A percentile compares a stretch with the other conserved stretches of the same genome.
Evolutionary conservation across 1,140 invertebrate genomes (phyloP).

Genomic region (Drosophila parvula): DNA sequence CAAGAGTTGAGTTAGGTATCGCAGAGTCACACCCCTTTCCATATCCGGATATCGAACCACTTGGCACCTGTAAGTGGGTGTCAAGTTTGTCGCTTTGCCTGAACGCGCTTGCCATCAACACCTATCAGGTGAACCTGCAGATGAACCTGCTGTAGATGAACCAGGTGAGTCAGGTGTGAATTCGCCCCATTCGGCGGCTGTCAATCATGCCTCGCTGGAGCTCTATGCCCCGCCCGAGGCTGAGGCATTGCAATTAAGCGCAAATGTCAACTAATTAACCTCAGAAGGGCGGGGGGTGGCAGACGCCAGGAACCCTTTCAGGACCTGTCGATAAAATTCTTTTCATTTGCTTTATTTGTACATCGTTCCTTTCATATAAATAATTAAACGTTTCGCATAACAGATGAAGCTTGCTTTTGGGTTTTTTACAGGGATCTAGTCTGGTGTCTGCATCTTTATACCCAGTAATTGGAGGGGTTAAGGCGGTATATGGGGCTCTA

Average conservation of each 20-base stretch:
- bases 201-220: slow-evolving; percentile 72
- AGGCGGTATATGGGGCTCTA: background rate
- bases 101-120: slow-evolving; percentile 42
- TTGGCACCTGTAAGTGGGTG: slow-evolving; percentile 62
- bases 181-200: slow-evolving; percentile 35
- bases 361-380: slow-evolving; percentile 75
- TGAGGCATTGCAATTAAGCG: slow-evolving; percentile 73
- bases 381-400: slow-evolving; percentile 83
- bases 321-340: slow-evolving; percentile 46
- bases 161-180: slow-evolving; percentile 6
- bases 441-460: slow-evolving; percentile 40
- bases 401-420: slow-evolving; percentile 82
- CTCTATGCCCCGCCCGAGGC: slow-evolving; percentile 39
- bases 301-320: slow-evolving; percentile 15
- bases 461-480: background rate
- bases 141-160: too few relatives aligned
- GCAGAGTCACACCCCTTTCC: too few relatives aligned
- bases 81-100: slow-evolving; percentile 70
- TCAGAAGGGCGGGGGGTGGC: slow-evolving; percentile 23
- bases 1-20: background rate
- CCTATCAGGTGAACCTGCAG: background rate
- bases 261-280: slow-evolving; percentile 84
- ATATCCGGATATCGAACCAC: slow-evolving; percentile 12
- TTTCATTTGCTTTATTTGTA: slow-evolving; percentile 37
- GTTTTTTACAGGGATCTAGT: slow-evolving; percentile 69